These are phyloP conservation scores for Chlorodrepanis virens DNA, from an alignment of 2,113 vertebrate genomes.

Conservation along the genomic window DNA sequence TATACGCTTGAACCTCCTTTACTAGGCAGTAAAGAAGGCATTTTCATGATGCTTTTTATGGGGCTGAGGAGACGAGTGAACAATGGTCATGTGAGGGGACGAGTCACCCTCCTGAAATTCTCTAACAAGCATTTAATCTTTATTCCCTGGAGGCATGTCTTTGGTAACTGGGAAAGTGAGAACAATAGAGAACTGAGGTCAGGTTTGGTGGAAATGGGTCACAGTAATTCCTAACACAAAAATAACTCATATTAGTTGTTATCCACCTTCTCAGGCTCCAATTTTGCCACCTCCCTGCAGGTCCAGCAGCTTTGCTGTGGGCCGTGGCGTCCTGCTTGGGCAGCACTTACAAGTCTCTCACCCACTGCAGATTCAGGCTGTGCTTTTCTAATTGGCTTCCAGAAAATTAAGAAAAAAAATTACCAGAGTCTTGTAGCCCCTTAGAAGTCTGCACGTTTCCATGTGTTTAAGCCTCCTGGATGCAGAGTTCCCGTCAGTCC, in stretches of 20 bases:
- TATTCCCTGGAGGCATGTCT: background rate
- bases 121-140: background rate
- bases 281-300: background rate
- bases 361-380: fast-evolving
- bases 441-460: background rate
- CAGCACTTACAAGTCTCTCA: background rate
- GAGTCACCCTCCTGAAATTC: background rate
- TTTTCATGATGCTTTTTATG: background rate
- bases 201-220: background rate
- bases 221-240: background rate
- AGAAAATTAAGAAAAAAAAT: background rate
- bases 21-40: background rate
- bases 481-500: background rate
- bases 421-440: background rate
- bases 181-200: background rate
- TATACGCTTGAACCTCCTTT: background rate
- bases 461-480: background rate
- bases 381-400: background rate
- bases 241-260: background rate
- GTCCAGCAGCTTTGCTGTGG: background rate
- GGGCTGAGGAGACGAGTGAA: background rate
- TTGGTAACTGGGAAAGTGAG: background rate
- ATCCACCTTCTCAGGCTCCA: background rate
- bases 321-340: background rate
- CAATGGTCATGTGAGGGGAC: background rate